Conservation (phyloP, 2,888 invertebrate genomes). For the Plusia festucae region DNA sequence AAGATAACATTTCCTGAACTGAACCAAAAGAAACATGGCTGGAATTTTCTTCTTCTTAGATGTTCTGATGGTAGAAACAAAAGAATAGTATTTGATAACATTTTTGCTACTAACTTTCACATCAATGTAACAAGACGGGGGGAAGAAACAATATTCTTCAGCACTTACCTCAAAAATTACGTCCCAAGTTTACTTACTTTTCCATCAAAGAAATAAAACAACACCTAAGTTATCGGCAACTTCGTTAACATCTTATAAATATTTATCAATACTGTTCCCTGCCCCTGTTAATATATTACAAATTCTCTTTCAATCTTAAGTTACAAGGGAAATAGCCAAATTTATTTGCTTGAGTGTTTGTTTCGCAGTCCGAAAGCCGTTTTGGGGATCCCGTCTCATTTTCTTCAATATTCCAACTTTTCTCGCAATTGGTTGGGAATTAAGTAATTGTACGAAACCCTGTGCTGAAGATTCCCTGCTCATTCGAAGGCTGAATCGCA, state of each 20-base stretch:
- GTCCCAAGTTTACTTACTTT: constrained; percentile 8
- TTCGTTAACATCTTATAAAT: constrained; percentile 53
- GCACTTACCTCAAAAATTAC: not conserved
- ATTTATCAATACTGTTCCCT: constrained; percentile 50
- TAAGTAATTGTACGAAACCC: constrained; percentile 48
- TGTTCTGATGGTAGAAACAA: no score
- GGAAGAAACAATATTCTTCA: not conserved
- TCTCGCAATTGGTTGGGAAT: constrained; percentile 51
- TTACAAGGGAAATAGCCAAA: constrained; percentile 37
- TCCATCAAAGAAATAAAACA: constrained; percentile 27
- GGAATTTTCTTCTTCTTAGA: no score
- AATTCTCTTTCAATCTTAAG: constrained; percentile 48
- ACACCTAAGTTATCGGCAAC: constrained; percentile 35
- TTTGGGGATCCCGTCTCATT: constrained; percentile 33
- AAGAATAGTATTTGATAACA: no score
- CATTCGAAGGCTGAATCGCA: constrained; percentile 25
- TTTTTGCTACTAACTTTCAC: not conserved
- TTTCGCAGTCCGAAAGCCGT: constrained; percentile 19
- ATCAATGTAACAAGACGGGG: not conserved
- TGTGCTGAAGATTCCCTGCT: constrained; percentile 22
- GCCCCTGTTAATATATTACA: constrained; percentile 53
- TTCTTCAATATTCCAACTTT: constrained; percentile 42
- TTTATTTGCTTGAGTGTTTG: constrained; percentile 47
- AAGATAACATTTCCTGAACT: no score
- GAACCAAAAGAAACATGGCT: no score